These are phyloP conservation scores for Zelostemma sp. DNA, from an alignment of 1,140 invertebrate genomes.

Conservation along the genomic window DNA sequence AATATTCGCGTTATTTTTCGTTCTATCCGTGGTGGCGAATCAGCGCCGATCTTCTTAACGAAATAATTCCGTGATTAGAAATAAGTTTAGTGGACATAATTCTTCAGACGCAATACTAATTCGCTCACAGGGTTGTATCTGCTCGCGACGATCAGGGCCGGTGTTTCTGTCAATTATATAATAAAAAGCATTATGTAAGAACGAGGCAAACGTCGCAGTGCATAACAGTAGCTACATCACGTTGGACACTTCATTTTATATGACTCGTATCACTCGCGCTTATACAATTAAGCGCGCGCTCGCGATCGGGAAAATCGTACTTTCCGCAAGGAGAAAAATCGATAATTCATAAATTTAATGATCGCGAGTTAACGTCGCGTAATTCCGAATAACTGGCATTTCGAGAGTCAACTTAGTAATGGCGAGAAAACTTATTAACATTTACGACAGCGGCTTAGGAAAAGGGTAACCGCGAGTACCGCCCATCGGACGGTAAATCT, in stretches of 20 bases:
- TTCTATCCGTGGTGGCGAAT: no score
- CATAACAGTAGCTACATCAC: slow-evolving; percentile 52
- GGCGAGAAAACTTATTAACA: slow-evolving; percentile 23
- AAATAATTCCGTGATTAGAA: no score
- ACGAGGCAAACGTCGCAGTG: slow-evolving; percentile 59
- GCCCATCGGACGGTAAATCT: slow-evolving; percentile 12
- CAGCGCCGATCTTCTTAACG: no score
- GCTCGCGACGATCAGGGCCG: slow-evolving; percentile 43
- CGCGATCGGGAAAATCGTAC: neutral
- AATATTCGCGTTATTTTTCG: no score
- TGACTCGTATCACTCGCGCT: neutral
- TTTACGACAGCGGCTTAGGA: neutral
- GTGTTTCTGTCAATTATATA: slow-evolving; percentile 68
- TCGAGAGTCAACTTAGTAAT: neutral
- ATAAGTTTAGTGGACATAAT: neutral
- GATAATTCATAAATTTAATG: neutral
- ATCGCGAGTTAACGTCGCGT: neutral
- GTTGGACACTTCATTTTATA: slow-evolving; percentile 15
- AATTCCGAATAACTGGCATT: neutral
- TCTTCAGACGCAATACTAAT: slow-evolving; percentile 10
- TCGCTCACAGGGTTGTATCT: slow-evolving; percentile 33
- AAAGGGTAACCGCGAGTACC: slow-evolving; percentile 6
- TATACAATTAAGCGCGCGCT: neutral
- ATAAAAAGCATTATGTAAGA: slow-evolving; percentile 69
- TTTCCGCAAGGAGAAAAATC: no score